These are phyloP conservation scores for Meandrina meandrites DNA, from an alignment of 92 coral and sea anemone species.

Conservation along the genomic window DNA sequence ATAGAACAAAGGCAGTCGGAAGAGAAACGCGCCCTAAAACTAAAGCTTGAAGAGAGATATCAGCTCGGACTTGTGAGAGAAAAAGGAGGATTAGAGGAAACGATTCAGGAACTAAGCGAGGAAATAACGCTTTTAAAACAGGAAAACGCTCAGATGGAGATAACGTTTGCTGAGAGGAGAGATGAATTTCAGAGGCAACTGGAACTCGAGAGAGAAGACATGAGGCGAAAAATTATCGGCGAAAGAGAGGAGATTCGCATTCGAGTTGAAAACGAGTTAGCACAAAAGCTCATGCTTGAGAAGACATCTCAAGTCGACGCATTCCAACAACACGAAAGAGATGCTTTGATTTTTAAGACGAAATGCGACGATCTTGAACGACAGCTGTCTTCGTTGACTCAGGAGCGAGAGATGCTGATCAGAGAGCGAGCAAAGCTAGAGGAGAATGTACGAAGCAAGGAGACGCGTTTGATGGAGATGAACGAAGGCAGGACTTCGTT, in stretches of 20 bases:
- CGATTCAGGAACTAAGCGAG: slow-evolving; percentile 67
- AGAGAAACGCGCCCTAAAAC: slow-evolving; percentile 73
- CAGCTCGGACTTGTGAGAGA: slow-evolving; percentile 70
- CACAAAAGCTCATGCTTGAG: slow-evolving; percentile 72
- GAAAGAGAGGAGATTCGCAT: slow-evolving; percentile 77
- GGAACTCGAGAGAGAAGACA: slow-evolving; percentile 78
- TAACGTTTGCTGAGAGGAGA: slow-evolving; percentile 71
- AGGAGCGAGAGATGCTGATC: slow-evolving; percentile 71
- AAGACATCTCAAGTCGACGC: slow-evolving; percentile 52
- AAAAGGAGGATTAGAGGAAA: slow-evolving; percentile 73
- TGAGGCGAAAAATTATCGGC: slow-evolving; percentile 46
- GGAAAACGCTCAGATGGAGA: slow-evolving; percentile 79
- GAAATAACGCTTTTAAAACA: slow-evolving; percentile 72
- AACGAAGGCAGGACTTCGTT: slow-evolving; percentile 24
- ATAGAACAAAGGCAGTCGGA: slow-evolving; percentile 75
- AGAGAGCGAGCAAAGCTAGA: slow-evolving; percentile 74
- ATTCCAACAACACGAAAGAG: slow-evolving; percentile 64
- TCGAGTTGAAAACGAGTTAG: slow-evolving; percentile 70
- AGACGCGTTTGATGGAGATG: slow-evolving; percentile 48
- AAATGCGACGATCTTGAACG: slow-evolving; percentile 69
- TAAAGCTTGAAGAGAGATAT: slow-evolving; percentile 79
- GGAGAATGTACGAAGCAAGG: slow-evolving; percentile 58
- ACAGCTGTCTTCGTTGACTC: slow-evolving; percentile 41
- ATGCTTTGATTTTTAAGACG: slow-evolving; percentile 60
- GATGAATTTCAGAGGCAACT: slow-evolving; percentile 75